Conservation (phyloP, 2,888 invertebrate genomes). For the Rhopalosiphum nymphaeae region DNA sequence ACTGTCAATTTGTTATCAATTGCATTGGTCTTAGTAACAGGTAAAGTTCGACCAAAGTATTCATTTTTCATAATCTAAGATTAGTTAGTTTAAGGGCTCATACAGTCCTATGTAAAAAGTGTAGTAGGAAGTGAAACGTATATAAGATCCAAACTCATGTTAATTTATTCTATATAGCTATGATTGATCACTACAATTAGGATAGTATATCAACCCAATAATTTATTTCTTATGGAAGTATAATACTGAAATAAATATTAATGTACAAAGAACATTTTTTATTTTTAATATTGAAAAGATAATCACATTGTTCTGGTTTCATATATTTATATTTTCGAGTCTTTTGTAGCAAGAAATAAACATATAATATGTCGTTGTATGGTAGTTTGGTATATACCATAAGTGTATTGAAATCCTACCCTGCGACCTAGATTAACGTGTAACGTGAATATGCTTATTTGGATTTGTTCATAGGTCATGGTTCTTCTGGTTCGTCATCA, state of each 20-base stretch:
- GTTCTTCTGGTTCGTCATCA: slow-evolving; percentile 91
- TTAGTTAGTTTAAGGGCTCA: background rate
- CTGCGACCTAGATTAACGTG: background rate
- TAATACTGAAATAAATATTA: background rate
- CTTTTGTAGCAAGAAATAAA: background rate
- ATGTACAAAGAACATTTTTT: background rate
- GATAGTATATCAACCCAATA: no score
- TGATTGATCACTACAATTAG: background rate
- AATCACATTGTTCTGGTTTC: background rate
- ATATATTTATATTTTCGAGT: background rate
- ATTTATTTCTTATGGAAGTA: background rate
- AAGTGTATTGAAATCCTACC: background rate
- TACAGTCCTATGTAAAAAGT: background rate
- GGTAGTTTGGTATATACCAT: background rate
- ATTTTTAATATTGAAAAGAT: background rate
- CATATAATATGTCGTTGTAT: background rate
- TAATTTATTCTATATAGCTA: background rate
- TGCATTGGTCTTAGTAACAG: slow-evolving; percentile 91
- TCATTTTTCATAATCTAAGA: background rate
- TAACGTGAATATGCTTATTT: background rate
- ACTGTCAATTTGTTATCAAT: slow-evolving; percentile 95
- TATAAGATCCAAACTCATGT: no score
- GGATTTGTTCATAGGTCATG: slow-evolving; percentile 77
- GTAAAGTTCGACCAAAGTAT: slow-evolving; percentile 69
- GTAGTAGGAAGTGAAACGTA: background rate